Base-by-base conservation (phyloP, 1,140 invertebrate species). In the Diachasma alloeum region DNA sequence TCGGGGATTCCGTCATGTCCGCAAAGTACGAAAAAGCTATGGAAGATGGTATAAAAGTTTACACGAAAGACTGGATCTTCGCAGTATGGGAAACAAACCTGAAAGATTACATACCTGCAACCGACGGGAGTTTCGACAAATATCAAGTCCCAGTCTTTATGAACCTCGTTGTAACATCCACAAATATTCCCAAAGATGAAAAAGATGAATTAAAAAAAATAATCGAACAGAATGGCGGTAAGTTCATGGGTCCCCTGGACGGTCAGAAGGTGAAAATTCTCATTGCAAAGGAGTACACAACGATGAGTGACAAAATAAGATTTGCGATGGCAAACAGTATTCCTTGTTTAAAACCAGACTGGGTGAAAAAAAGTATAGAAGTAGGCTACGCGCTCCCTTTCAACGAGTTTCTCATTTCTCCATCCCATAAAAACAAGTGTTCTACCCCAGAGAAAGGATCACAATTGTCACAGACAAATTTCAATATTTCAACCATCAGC, bases 11-110 rank as follows among this genome's bases (percentile, higher is more conserved):
- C 36, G 92, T 94, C 3, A 90, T 92, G 76, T 94, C 94, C 2
- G 91, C 92, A 71, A 96, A 96, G 88, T 95, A 95, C 86, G 91
- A 94, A 93, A 93, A 94, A 87, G 96, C 96, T 48, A 91, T 92
- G 13, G 91, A 93, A 80, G 91, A 91, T 74, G 92, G 92, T 1
- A 92, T 96, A 79, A 92, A 94, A 39, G 90, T 97, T 8, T 95
- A 97, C 92, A 90, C 91, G n/a, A 90, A 92, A 11, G 90, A 92
- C 13, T 98, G 97, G 96, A 90, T 98, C 1, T 85, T 93, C 72
- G 92, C 92, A 6, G 93, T 97, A 0, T 98, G 96, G 96, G 89
- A 95, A 37, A 89, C 88, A 24, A 94, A 94, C 72, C 85, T 92
- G 37, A 89, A 88, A 48, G 88, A 91, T n/a, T 91, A 92, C 78